Percentiles rank a stretch among this genome's conserved stretches.
Conservation (phyloP, 2,888 invertebrate species). For the Drosophila neotestacea region DNA sequence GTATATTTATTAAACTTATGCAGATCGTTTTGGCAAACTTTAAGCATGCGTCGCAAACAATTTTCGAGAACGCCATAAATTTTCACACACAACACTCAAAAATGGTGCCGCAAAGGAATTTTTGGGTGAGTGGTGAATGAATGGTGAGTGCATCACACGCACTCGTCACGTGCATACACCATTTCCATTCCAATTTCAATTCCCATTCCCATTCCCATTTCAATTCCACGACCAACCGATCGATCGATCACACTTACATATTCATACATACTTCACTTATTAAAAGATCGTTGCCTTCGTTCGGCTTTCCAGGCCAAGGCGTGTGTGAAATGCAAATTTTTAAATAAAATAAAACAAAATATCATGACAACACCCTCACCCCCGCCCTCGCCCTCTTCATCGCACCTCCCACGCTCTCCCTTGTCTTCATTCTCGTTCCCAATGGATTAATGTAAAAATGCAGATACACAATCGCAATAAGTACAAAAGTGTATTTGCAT, state of each 20-base stretch:
- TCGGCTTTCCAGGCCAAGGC: slow-evolving; percentile 75
- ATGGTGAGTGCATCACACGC: slow-evolving; percentile 57
- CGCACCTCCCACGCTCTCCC: slow-evolving; percentile 18
- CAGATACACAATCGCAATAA: slow-evolving; percentile 44
- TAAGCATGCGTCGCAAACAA: slow-evolving; percentile 59
- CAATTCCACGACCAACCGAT: slow-evolving; percentile 51
- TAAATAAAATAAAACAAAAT: slow-evolving; percentile 20
- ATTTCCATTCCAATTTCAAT: slow-evolving; percentile 50
- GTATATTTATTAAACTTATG: slow-evolving; percentile 5
- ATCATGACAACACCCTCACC: slow-evolving; percentile 70
- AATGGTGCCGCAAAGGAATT: slow-evolving; percentile 61
- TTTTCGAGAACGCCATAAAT: slow-evolving; percentile 68
- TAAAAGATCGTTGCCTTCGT: slow-evolving; percentile 70
- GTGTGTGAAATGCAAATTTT: slow-evolving; percentile 71
- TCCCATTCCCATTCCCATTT: slow-evolving; percentile 6
- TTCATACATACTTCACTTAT: slow-evolving; percentile 34
- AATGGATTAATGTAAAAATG: slow-evolving; percentile 60
- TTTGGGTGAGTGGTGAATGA: slow-evolving; percentile 40
- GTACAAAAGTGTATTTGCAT: slow-evolving; percentile 27
- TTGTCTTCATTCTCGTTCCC: slow-evolving; percentile 20
- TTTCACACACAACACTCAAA: slow-evolving; percentile 46
- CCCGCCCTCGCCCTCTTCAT: slow-evolving; percentile 35
- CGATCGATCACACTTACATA: slow-evolving; percentile 56
- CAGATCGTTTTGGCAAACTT: slow-evolving; percentile 53
- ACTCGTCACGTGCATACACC: slow-evolving; percentile 67